A percentile compares a stretch with the other conserved stretches of the same genome.
Evolutionary conservation across 2,113 vertebrate genomes (phyloP).

Genomic region (Poecile atricapillus): DNA sequence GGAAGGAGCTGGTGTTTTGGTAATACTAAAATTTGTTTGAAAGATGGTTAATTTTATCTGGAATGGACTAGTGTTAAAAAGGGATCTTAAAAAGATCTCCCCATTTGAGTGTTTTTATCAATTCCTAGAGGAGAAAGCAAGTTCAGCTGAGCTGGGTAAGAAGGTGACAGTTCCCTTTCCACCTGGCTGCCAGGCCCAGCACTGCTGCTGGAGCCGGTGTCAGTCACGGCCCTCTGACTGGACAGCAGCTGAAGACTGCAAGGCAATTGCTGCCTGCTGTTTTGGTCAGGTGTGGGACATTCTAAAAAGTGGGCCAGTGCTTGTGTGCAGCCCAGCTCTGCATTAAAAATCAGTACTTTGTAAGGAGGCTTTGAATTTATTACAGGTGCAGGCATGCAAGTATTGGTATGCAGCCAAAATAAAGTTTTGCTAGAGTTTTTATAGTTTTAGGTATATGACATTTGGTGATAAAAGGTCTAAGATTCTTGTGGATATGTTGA

Average conservation of each 20-base stretch:
- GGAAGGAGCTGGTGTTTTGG: not conserved
- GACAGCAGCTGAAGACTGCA: conserved; percentile 1
- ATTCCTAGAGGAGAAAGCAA: not conserved
- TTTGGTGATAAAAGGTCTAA: not conserved
- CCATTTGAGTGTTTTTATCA: not conserved
- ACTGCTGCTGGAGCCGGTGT: not conserved
- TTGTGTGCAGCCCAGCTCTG: not conserved
- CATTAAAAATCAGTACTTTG: not conserved
- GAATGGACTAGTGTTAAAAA: not conserved
- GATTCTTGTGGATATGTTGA: not conserved
- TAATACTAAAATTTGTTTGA: not conserved
- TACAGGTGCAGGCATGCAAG: not conserved
- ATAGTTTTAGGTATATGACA: not conserved
- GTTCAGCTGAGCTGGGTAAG: not conserved
- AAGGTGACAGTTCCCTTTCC: not conserved
- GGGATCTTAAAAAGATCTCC: not conserved
- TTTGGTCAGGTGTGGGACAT: not conserved
- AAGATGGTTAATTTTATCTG: not conserved
- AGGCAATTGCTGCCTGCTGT: not conserved
- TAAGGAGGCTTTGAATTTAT: not conserved
- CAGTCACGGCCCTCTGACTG: not conserved
- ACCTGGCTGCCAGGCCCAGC: not conserved
- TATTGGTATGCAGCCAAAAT: not conserved
- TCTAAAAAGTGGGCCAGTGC: not conserved
- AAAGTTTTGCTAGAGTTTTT: not conserved